Evolutionary conservation across 1,140 invertebrate species (phyloP).

Genomic region (Drosophila rhopaloa): DNA sequence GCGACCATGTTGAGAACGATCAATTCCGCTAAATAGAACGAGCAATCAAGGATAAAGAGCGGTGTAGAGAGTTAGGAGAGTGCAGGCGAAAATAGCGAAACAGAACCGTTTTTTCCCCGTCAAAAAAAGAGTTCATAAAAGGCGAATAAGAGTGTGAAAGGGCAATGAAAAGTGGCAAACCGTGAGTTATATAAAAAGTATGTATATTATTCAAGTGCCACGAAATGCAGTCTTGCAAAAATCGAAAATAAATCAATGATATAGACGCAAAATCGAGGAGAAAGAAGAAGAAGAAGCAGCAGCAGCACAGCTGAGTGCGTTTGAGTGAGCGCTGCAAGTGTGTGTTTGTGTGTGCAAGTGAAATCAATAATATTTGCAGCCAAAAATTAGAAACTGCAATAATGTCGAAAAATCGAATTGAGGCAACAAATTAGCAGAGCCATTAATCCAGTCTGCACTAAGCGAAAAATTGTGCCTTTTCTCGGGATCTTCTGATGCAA

Average conservation of each 20-base stretch:
- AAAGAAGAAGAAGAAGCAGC: slow-evolving; percentile 23
- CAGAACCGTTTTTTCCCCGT: slow-evolving; percentile 33
- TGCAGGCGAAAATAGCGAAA: slow-evolving; percentile 30
- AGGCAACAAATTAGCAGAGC: slow-evolving; percentile 40
- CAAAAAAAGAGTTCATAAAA: slow-evolving; percentile 24
- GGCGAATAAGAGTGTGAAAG: slow-evolving; percentile 29
- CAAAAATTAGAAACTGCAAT: slow-evolving; percentile 61
- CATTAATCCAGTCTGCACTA: slow-evolving; percentile 19
- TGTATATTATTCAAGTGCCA: slow-evolving; percentile 15
- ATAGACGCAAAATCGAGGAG: slow-evolving; percentile 43
- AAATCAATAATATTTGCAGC: slow-evolving; percentile 67
- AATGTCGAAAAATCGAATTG: slow-evolving; percentile 54
- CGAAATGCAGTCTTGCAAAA: slow-evolving; percentile 24
- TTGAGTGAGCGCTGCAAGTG: slow-evolving; percentile 25
- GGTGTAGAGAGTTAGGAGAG: slow-evolving; percentile 7
- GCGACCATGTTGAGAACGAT: slow-evolving; percentile 35
- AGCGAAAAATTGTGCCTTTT: slow-evolving; percentile 38
- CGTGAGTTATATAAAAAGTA: slow-evolving; percentile 45
- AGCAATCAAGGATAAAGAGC: slow-evolving; percentile 28
- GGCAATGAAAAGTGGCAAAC: slow-evolving; percentile 27
- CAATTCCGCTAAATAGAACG: slow-evolving; percentile 40
- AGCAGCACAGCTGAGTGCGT: slow-evolving; percentile 68
- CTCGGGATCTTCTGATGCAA: slow-evolving; percentile 38
- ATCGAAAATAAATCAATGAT: slow-evolving; percentile 71
- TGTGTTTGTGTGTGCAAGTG: slow-evolving; percentile 35